These are phyloP conservation scores for Lytechinus pictus DNA, from an alignment of 35 echinoderm and acorn worm species.

Conservation along the genomic window DNA sequence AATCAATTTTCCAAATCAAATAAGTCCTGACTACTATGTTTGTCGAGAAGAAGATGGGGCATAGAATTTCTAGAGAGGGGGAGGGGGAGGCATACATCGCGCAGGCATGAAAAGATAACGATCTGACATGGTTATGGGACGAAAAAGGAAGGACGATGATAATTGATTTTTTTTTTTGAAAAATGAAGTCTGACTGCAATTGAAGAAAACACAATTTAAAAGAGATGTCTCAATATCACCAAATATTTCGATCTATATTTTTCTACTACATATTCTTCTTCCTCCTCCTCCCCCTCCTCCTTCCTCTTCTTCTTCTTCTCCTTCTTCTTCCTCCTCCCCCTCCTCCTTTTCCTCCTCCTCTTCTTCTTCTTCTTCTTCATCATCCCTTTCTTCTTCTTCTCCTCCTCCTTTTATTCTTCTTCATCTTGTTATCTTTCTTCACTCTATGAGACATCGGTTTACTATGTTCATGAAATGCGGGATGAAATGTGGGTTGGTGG, in stretches of 20 bases:
- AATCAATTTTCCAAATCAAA: constrained; percentile 46
- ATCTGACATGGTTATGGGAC: too few relatives aligned
- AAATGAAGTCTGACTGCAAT: background rate
- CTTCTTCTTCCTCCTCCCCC: too few relatives aligned
- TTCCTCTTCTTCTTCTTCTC: too few relatives aligned
- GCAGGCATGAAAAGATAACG: background rate
- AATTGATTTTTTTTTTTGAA: background rate
- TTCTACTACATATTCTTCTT: background rate
- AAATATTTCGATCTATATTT: background rate
- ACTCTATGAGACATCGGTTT: too few relatives aligned
- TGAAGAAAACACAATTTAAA: too few relatives aligned
- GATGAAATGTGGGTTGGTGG: too few relatives aligned
- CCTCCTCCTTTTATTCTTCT: background rate
- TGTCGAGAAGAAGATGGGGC: background rate
- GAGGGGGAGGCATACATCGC: background rate
- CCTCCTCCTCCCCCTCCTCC: too few relatives aligned
- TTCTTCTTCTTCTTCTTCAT: background rate
- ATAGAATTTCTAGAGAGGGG: background rate
- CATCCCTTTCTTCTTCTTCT: background rate
- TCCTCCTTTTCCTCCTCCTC: too few relatives aligned
- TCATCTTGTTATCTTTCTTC: too few relatives aligned
- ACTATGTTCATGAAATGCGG: too few relatives aligned
- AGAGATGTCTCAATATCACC: background rate
- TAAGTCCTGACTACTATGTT: background rate
- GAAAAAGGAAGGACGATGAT: background rate